Conservation (phyloP, 2,113 vertebrate genomes). For the Hypomesus transpacificus region DNA sequence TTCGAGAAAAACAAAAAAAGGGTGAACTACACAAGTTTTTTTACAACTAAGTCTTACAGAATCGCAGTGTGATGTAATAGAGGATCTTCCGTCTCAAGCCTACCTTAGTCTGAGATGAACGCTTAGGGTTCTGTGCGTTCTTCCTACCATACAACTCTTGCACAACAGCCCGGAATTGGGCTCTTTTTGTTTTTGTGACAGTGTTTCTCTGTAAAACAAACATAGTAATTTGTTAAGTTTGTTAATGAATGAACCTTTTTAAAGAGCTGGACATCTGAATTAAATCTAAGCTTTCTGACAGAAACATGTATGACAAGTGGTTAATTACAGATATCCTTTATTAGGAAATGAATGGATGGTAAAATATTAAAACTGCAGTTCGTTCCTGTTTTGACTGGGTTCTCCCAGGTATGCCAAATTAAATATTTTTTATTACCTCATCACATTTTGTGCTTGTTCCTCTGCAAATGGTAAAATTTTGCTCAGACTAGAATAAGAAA, state of each 20-base stretch:
- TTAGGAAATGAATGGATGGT: no score
- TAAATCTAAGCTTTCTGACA: neutral
- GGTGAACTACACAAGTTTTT: neutral
- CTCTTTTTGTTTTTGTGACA: conserved; percentile 19
- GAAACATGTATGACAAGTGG: no score
- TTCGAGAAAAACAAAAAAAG: no score
- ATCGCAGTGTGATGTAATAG: neutral
- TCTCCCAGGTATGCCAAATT: neutral
- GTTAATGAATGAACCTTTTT: neutral
- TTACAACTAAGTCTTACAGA: neutral
- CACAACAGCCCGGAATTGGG: conserved; percentile 58
- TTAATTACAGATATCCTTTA: no score
- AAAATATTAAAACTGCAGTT: neutral
- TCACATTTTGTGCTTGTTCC: neutral
- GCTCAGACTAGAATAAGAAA: conserved; percentile 42
- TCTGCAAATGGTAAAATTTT: conserved; percentile 12
- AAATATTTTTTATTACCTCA: conserved; percentile 36
- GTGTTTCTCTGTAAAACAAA: conserved; percentile 36
- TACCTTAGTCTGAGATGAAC: conserved; percentile 34
- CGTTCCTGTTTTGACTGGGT: neutral
- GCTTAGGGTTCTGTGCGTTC: conserved; percentile 15
- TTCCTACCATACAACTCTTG: conserved; percentile 58
- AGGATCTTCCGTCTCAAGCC: conserved; percentile 20
- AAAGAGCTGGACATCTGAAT: neutral
- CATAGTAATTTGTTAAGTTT: neutral